Evolutionary conservation across 1,140 invertebrate genomes (phyloP).

Genomic region (Sarcophaga bullata): DNA sequence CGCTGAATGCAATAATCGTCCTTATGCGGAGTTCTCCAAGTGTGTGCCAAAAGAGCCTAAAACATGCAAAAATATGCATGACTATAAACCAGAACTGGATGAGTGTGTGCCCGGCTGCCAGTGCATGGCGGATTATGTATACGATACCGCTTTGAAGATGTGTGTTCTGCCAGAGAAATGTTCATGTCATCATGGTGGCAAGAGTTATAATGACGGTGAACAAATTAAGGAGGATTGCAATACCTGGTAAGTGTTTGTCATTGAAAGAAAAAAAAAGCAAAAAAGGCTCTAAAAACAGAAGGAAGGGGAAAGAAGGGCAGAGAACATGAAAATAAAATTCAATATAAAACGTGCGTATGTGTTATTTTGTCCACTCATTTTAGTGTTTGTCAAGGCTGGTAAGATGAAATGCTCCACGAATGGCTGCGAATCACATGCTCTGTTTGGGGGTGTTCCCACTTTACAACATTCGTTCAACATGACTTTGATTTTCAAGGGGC

Average conservation of each 20-base stretch:
- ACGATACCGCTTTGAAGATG: constrained; percentile 73
- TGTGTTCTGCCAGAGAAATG: constrained; percentile 80
- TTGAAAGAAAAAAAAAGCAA: no score
- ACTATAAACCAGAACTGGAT: constrained; percentile 65
- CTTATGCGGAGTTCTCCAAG: constrained; percentile 78
- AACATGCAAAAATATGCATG: constrained; percentile 87
- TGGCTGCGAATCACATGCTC: constrained; percentile 76
- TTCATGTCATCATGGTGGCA: constrained; percentile 88
- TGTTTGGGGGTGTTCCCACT: constrained; percentile 88
- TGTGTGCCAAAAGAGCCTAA: constrained; percentile 79
- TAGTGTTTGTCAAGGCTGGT: constrained; percentile 73
- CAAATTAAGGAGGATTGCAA: constrained; percentile 85
- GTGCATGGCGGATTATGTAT: constrained; percentile 79
- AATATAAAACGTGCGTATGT: constrained; percentile 39
- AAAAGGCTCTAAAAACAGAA: no score
- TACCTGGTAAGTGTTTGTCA: constrained; percentile 72
- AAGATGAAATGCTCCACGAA: constrained; percentile 76
- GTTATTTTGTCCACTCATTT: constrained; percentile 36
- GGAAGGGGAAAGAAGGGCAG: neutral
- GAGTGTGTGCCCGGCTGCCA: constrained; percentile 81
- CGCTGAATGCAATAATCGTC: constrained; percentile 70
- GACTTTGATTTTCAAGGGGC: constrained; percentile 87
- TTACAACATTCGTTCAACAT: constrained; percentile 86
- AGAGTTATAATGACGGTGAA: constrained; percentile 81
- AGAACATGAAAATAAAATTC: neutral